Evolutionary conservation across 2,797 vertebrate genomes (phyloP), one percentile per base, ranked within the genome.

Genomic region (Streptopelia turtur): DNA sequence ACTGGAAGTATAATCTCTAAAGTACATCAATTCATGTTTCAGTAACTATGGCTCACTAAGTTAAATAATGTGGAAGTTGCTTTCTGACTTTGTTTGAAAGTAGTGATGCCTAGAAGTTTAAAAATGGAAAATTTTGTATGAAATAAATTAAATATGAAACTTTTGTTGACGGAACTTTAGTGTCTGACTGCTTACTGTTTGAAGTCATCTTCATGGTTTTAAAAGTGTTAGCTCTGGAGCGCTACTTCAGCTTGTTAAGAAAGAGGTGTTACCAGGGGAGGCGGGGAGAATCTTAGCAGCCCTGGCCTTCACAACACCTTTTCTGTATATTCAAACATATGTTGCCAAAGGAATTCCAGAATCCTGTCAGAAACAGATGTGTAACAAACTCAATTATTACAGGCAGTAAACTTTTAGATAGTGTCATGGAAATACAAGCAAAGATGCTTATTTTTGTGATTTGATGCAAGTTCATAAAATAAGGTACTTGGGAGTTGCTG

Each of bases 121-220:
- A 95, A 89, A 90, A 89, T 95, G 87, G 89, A 91, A 91, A 25
- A 91, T 96, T 96, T 92, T 97, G 84, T 95, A 94, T 97, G 74
- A 97, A 97, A 96, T 95, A 96, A 93, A 97, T 97, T 97, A 97
- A 97, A 97, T 95, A 95, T 90, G 95, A 91, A 95, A 69, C 88
- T 94, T 95, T 95, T 95, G 95, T 97, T 97, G 95, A 96, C 61
- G 94, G 95, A 97, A 92, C 92, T 93, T 91, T 94, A 97, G 96
- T 97, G 96, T 97, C 96, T 96, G 96, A 56, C 52, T 97, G 97
- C 88, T 95, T 97, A 89, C 95, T 97, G 65, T 92, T 85, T 93
- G 66, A 96, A 97, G 85, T 96, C 72, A 88, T 90, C 90, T 90
- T 78, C 78, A 69, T 1, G 47, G 85, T 94, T 87, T 70, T 69